Percentiles rank a stretch among this genome's conserved stretches.
Conservation (phyloP, 2,797 vertebrate genomes). For the Argentina silus region DNA sequence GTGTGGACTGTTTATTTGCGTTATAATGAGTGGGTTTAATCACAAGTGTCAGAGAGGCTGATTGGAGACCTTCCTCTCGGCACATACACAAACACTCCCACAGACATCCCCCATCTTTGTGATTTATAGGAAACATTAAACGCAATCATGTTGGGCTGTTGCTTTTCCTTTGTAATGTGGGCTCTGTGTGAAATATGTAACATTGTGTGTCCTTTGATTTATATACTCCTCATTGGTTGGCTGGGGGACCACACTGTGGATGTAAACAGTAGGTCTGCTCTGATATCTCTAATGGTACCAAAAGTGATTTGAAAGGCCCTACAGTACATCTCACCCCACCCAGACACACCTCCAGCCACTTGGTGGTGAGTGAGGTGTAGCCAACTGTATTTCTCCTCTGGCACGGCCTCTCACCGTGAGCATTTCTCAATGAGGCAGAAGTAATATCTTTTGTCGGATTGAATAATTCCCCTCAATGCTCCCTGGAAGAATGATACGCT, state of each 20-base stretch:
- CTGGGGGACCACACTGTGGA: not conserved
- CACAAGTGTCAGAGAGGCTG: not conserved
- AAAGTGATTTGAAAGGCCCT: not conserved
- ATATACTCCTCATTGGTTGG: not conserved
- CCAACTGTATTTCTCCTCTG: too few relatives aligned
- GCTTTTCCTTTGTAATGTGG: not conserved
- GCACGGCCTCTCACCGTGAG: too few relatives aligned
- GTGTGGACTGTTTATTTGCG: not conserved
- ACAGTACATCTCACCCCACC: not conserved
- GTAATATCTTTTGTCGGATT: too few relatives aligned
- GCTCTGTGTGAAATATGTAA: not conserved
- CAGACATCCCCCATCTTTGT: not conserved
- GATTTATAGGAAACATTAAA: conserved; percentile 11
- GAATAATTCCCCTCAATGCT: too few relatives aligned
- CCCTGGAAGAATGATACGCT: too few relatives aligned
- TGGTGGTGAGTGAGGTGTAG: not conserved
- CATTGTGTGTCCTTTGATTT: not conserved
- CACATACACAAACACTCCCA: not conserved
- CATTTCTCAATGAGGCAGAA: too few relatives aligned
- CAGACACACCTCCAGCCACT: not conserved
- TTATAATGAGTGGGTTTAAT: conserved; percentile 3
- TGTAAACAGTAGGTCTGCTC: not conserved
- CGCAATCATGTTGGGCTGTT: conserved; percentile 1
- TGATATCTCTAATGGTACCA: not conserved
- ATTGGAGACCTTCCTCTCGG: not conserved